These are phyloP conservation scores for Tretioscincus oriximinensis DNA, from an alignment of 2,113 vertebrate genomes.

Conservation along the genomic window DNA sequence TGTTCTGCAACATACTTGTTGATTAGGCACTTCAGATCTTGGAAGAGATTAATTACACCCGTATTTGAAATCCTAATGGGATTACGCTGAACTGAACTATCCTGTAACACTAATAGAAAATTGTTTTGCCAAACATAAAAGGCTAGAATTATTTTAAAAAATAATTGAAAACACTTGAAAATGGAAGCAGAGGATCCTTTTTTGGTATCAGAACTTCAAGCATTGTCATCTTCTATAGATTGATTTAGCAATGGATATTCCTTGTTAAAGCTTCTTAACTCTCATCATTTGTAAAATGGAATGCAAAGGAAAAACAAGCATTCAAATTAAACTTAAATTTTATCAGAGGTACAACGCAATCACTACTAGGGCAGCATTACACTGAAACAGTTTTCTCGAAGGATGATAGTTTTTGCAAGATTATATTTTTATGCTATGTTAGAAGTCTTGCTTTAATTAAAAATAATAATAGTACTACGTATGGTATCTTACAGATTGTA, in stretches of 20 bases:
- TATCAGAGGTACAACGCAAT: background rate
- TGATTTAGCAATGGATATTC: slow-evolving; percentile 39
- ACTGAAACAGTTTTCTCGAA: background rate
- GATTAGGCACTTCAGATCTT: background rate
- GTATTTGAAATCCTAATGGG: background rate
- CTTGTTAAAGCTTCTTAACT: slow-evolving; percentile 45
- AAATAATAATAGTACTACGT: background rate
- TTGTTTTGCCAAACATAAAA: background rate
- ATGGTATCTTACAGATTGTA: slow-evolving; percentile 48
- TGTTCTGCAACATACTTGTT: background rate
- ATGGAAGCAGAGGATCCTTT: background rate
- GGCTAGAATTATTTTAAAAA: background rate
- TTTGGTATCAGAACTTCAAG: background rate
- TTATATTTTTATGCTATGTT: slow-evolving; percentile 16
- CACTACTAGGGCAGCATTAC: slow-evolving; percentile 7
- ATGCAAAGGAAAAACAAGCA: slow-evolving; percentile 60
- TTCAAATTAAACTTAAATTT: slow-evolving; percentile 43
- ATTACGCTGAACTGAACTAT: background rate
- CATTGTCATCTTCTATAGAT: slow-evolving; percentile 22
- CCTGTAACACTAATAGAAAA: background rate
- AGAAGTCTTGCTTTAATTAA: slow-evolving; percentile 15
- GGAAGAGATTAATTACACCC: background rate
- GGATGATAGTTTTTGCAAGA: background rate
- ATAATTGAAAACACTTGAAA: slow-evolving; percentile 20
- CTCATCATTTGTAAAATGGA: slow-evolving; percentile 17